Conservation (phyloP, 2,113 vertebrate genomes). For the Hyla sarda region DNA sequence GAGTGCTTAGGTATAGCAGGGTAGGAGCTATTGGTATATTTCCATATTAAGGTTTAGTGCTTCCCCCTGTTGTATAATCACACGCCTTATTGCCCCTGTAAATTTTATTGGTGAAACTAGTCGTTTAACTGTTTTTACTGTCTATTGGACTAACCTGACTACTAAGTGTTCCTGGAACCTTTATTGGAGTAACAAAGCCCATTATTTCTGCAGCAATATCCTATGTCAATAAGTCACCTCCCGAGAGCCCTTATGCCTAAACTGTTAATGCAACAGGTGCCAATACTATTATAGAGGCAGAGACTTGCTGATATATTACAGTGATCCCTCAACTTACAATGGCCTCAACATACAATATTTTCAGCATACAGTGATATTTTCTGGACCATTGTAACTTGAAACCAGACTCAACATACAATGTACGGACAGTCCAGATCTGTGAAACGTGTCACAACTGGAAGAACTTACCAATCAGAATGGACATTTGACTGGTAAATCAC, state of each 20-base stretch:
- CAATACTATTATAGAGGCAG: background rate
- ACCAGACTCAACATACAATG: too few relatives aligned
- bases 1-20: background rate
- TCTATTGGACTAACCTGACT: conserved; percentile 14
- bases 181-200: conserved; percentile 5
- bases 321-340: too few relatives aligned
- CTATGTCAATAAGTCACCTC: background rate
- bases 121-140: background rate
- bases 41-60: background rate
- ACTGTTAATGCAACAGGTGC: background rate
- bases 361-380: too few relatives aligned
- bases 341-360: too few relatives aligned
- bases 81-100: conserved; percentile 19
- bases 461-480: too few relatives aligned
- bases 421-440: too few relatives aligned
- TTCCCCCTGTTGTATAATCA: background rate
- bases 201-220: conserved; percentile 4
- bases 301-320: background rate
- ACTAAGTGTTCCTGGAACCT: background rate
- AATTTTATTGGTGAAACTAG: conserved; percentile 15
- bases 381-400: too few relatives aligned
- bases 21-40: background rate
- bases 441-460: too few relatives aligned
- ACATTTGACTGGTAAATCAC: too few relatives aligned
- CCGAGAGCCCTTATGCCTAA: background rate